Base-by-base conservation (phyloP, 2,113 vertebrate genomes). In the Rhadina sibilatrix region DNA sequence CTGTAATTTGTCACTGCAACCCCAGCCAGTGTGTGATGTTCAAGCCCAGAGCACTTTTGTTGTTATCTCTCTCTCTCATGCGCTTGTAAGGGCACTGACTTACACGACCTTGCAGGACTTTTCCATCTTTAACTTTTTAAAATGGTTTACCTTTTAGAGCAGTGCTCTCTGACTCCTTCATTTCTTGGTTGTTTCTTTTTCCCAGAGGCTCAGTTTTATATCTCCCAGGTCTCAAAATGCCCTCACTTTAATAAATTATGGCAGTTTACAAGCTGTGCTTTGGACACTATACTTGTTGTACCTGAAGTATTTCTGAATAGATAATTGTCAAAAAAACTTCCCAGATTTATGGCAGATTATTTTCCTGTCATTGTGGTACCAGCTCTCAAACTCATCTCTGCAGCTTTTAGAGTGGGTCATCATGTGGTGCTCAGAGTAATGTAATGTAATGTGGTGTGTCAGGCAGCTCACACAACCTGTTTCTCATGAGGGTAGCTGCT, bases 111-210 rank as follows among this genome's bases (percentile, higher is more conserved):
- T 49, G 71, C 12, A 83, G 70, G 66, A 91, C 91, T 89, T 93
- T 89, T 95, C 59, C 35, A 44, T 80, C 87, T 95, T 93, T 93
- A 94, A 54, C 30, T 90, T 85, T 95, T 90, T 87, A 56, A 89
- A 95, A 65, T 11, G 27, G 13, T 76, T 94, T 93, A 40, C 81
- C 66, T 93, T 85, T 89, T 65, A 61, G 42, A 94, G 87, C 68
- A 83, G 14, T 2, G 31, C 14, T 60, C 44, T 63, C 49, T 28
- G 17, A 74, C 18, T 74, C 66, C 30, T 79, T 94, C 59, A 88
- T 95, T 78, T 91, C 77, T 80, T 57, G 40, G 47, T 56, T 0
- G 0, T 83, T 94, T 87, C 46, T 77, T 91, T 93, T 89, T 40
- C 78, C 75, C 33, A 31, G 35, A 85, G 66, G 84, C 50, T 90